Base-by-base conservation (phyloP, 2,113 vertebrate species). In the Butastur rufipennis region DNA sequence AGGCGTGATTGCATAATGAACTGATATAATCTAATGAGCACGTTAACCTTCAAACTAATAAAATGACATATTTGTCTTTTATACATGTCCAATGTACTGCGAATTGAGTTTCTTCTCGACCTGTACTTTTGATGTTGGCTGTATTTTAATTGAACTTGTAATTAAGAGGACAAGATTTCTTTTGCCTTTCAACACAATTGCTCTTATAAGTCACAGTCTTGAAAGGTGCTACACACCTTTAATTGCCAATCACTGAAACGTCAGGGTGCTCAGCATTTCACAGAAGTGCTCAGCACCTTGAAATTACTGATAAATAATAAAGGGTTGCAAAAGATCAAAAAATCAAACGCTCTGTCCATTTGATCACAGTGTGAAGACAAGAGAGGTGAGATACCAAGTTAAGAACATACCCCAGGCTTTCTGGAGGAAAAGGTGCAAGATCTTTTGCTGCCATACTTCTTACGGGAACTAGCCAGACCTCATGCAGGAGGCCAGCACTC, bases 401-500 rank as follows among this genome's bases (percentile, higher is more conserved):
- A n/a, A 73, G 38, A 67, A 43, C 9, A 26, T 4, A 13, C 0
- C 4, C 4, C 22, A 59, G n/a, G 17, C 11, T 34, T 48, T 77
- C 10, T 53, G 16, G 26, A 27, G 50, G 48, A 68, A 85, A 93
- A 71, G 2, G 1, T 3, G 2, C 26, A 48, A 66, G 15, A 25
- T 31, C 20, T 48, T 72, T 75, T 58, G 11, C 25, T 77, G 8
- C 12, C 22, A 2, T 42, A 7, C 6, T 61, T 45, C 29, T 7
- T 9, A 16, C 7, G 29, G 10, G 6, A 80, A 26, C 3, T 27
- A 70, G 2, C 1, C 38, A 55, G 10, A 19, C 20, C 5, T 78
- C 4, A 0, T 7, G 5, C 2, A 11, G 9, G 6, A 73, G 3
- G 6, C 11, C 43, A 43, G 2, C 4, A 11, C 13, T 50, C 11